Evolutionary conservation across 2,797 vertebrate genomes (phyloP), one percentile per base, ranked within the genome.

Genomic region (Pipistrellus kuhlii): DNA sequence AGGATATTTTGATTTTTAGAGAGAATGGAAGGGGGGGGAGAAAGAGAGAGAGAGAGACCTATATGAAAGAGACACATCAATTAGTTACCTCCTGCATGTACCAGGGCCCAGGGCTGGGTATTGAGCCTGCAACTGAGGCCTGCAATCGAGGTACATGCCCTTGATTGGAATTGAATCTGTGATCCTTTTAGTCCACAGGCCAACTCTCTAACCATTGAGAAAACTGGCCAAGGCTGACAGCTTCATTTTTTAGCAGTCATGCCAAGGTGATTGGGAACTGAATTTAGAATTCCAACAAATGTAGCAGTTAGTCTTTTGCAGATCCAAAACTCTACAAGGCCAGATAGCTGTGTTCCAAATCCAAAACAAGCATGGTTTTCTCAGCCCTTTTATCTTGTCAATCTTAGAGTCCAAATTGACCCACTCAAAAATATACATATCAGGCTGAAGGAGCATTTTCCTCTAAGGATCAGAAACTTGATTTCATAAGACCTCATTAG

Each of bases 231-330:
- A 25, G 57, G 23, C 57, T 27, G 85, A 85, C 44, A 95, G 30
- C 64, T 55, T 30, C 51, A 87, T 53, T 21, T 85, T 95, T 94
- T 90, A 95, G 69, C 32, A 85, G 64, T 87, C 82, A 73, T 41
- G 35, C 14, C 76, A 44, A 46, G 55, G 35, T 30, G 92, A 32
- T 73, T 94, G 93, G 51, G 46, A 59, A 21, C 20, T 76, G 59
- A 95, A 86, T 91, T 86, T 38, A 92, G 53, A 78, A 84, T 93
- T 93, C 20, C 8, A 41, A 75, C 75, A 89, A 91, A 87, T 25
- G 12, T 93, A 73, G n/a, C 38, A 86, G 17, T 69, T 75, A 76
- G 46, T 75, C 32, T 84, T 82, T 73, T 86, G 44, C 23, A 93
- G 68, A 91, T 21, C 20, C 8, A 23, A 92, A 51, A 68, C 27